These are phyloP conservation scores for Orussus abietinus DNA, from an alignment of 1,140 invertebrate species.

Conservation along the genomic window DNA sequence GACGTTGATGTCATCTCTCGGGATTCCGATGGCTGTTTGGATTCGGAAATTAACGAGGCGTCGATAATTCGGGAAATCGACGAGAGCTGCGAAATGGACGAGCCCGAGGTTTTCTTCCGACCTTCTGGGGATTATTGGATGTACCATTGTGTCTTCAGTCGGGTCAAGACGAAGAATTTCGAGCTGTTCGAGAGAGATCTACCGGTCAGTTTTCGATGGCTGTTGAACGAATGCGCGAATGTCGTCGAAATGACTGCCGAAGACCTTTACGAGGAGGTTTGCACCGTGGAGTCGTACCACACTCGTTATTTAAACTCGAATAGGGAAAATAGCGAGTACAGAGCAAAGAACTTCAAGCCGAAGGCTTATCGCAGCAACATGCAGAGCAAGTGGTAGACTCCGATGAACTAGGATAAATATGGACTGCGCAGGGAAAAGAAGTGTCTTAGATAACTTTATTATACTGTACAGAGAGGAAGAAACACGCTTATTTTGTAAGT, in stretches of 20 bases:
- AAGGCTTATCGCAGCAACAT: slow-evolving; percentile 2
- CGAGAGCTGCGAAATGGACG: too few species aligned
- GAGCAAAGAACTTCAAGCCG: neutral
- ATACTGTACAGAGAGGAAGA: too few species aligned
- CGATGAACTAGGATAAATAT: slow-evolving; percentile 8
- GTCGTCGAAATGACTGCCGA: slow-evolving; percentile 43
- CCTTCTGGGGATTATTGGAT: slow-evolving; percentile 45
- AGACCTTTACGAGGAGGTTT: slow-evolving; percentile 51
- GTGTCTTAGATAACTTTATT: too few species aligned
- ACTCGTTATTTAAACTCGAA: slow-evolving; percentile 19
- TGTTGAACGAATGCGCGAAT: slow-evolving; percentile 52
- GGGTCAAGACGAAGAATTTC: slow-evolving; percentile 34
- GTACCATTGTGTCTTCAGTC: slow-evolving; percentile 34
- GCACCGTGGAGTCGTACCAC: slow-evolving; percentile 34
- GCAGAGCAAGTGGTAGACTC: slow-evolving; percentile 8
- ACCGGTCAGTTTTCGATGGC: slow-evolving; percentile 53
- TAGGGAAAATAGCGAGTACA: slow-evolving; percentile 3
- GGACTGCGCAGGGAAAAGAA: too few species aligned
- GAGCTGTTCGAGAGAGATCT: slow-evolving; percentile 43
- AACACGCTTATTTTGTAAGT: too few species aligned
- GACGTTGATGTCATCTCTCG: too few species aligned
- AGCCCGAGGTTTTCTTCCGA: slow-evolving; percentile 24
- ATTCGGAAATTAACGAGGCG: too few species aligned
- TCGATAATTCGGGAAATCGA: too few species aligned
- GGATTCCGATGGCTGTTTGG: too few species aligned